Evolutionary conservation across 2,113 vertebrate species (phyloP).

Genomic region (Mirounga angustirostris): DNA sequence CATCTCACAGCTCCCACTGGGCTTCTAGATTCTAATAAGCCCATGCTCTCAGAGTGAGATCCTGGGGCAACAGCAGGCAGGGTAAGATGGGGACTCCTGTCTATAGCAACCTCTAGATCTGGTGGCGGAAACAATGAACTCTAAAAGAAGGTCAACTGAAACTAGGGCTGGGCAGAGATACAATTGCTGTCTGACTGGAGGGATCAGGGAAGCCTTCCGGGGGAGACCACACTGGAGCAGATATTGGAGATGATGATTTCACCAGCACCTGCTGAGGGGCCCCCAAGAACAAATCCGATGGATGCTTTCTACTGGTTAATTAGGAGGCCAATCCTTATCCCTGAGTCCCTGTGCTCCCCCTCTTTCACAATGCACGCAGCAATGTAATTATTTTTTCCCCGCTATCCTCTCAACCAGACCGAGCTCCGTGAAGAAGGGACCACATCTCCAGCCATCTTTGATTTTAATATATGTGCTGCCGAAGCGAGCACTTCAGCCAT

Average conservation of each 20-base stretch:
- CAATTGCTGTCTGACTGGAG: neutral
- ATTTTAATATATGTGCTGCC: neutral
- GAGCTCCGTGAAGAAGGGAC: conserved; percentile 17
- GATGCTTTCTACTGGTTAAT: neutral
- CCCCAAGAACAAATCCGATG: neutral
- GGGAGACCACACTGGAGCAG: neutral
- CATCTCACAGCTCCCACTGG: neutral
- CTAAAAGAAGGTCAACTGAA: neutral
- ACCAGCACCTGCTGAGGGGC: neutral
- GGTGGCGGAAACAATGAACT: neutral
- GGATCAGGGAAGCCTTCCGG: conserved; percentile 42
- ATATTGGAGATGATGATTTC: neutral
- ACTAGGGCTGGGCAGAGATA: neutral
- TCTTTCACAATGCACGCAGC: neutral
- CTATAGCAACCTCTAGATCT: neutral
- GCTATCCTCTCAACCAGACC: neutral
- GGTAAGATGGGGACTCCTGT: neutral
- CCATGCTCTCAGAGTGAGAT: neutral
- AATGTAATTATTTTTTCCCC: neutral
- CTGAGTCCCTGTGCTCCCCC: neutral
- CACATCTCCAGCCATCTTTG: conserved; percentile 2
- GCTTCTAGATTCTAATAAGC: neutral
- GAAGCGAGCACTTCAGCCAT: neutral
- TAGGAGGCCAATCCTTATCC: neutral
- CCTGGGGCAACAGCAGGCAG: neutral